These are phyloP conservation scores for Tipula unca DNA, from an alignment of 2,888 invertebrate species.

Conservation along the genomic window DNA sequence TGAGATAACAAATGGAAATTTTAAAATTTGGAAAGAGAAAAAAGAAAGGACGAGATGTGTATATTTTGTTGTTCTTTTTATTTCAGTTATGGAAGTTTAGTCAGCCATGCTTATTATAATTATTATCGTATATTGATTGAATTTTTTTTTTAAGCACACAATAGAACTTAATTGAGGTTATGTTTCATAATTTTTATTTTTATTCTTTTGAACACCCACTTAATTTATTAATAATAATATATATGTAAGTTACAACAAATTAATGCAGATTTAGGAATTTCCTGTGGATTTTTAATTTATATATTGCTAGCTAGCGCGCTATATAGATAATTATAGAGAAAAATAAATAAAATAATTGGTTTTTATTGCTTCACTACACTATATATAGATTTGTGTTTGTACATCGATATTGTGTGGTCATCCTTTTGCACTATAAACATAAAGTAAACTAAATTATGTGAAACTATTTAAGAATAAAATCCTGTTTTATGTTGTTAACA, in stretches of 20 bases:
- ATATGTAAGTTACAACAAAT: background rate
- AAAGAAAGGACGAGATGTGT: background rate
- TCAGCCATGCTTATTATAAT: background rate
- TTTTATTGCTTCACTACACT: background rate
- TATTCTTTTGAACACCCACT: background rate
- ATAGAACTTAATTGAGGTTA: background rate
- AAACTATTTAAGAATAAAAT: background rate
- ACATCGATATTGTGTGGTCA: background rate
- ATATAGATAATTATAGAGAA: background rate
- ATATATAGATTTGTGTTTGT: background rate
- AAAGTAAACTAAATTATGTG: background rate
- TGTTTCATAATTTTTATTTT: background rate
- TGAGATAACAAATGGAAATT: background rate
- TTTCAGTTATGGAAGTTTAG: background rate
- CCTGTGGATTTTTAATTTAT: background rate
- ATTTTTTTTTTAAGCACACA: background rate
- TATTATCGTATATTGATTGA: background rate
- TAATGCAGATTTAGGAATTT: background rate
- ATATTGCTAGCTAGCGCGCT: too few species aligned
- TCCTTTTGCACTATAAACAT: background rate
- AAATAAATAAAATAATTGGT: background rate
- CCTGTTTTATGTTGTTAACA: background rate
- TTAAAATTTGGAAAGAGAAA: background rate
- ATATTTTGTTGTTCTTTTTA: background rate
- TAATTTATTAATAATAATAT: background rate